Conservation (phyloP, 1,140 invertebrate genomes). For the Drosophila repleta region DNA sequence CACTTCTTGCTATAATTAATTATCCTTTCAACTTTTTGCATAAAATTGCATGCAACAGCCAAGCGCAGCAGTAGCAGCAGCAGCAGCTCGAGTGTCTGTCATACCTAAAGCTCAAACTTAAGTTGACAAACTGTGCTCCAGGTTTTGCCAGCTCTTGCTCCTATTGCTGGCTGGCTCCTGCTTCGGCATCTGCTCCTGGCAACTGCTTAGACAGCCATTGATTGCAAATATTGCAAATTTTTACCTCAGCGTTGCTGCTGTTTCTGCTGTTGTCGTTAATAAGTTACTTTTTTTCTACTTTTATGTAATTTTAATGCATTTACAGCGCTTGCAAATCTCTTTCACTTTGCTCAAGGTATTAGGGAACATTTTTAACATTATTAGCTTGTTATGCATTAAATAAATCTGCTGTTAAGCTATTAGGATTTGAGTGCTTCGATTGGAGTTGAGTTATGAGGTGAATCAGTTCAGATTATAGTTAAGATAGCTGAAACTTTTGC, state of each 20-base stretch:
- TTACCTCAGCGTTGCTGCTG: constrained; percentile 19
- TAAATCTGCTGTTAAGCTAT: neutral
- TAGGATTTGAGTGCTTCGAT: constrained; percentile 1
- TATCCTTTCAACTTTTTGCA: constrained; percentile 82
- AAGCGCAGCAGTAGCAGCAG: constrained; percentile 17
- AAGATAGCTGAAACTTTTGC: no score
- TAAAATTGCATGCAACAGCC: constrained; percentile 80
- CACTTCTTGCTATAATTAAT: constrained; percentile 83
- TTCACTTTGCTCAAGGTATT: neutral
- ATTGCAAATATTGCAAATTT: constrained; percentile 55
- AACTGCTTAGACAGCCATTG: constrained; percentile 32
- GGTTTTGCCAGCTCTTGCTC: constrained; percentile 6
- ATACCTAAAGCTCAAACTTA: constrained; percentile 38
- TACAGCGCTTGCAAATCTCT: constrained; percentile 8
- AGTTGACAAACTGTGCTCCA: constrained; percentile 37
- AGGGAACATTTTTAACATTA: neutral
- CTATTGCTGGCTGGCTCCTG: neutral
- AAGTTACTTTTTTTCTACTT: constrained; percentile 20
- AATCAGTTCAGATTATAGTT: no score
- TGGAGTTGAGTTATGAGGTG: neutral
- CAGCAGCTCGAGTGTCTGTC: constrained; percentile 22
- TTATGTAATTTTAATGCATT: constrained; percentile 26
- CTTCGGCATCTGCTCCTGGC: constrained; percentile 28
- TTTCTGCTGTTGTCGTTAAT: constrained; percentile 11
- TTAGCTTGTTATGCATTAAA: neutral